Evolutionary conservation across 2,797 vertebrate genomes (phyloP).

Genomic region (Aeoliscus strigatus): DNA sequence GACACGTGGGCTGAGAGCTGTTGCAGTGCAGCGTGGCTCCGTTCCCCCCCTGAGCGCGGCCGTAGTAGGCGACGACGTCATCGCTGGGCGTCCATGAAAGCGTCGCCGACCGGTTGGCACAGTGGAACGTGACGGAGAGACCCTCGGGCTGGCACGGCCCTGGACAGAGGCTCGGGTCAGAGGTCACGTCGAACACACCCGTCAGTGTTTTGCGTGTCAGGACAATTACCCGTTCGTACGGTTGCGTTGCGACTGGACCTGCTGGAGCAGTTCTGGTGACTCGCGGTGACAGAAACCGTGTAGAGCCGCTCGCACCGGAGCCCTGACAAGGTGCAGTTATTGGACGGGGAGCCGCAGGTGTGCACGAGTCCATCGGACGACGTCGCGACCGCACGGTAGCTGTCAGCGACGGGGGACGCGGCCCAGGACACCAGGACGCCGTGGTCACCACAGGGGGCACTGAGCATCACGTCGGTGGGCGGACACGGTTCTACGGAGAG

Average conservation of each 20-base stretch:
- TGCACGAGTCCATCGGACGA: slow-evolving; percentile 36
- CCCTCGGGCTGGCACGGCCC: slow-evolving; percentile 69
- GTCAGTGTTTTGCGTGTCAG: no score
- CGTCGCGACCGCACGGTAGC: slow-evolving; percentile 49
- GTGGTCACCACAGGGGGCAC: slow-evolving; percentile 38
- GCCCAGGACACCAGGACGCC: slow-evolving; percentile 62
- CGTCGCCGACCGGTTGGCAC: slow-evolving; percentile 59
- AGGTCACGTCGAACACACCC: no score
- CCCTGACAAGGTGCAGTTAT: slow-evolving; percentile 55
- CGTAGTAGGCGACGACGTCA: slow-evolving; percentile 56
- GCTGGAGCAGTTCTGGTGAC: slow-evolving; percentile 67
- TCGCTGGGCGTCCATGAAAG: slow-evolving; percentile 64
- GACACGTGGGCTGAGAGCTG: slow-evolving; percentile 52
- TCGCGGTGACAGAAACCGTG: slow-evolving; percentile 45
- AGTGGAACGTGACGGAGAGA: slow-evolving; percentile 51
- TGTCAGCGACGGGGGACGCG: slow-evolving; percentile 53
- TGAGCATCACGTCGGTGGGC: slow-evolving; percentile 51
- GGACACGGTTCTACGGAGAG: slow-evolving; percentile 66
- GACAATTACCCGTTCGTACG: slow-evolving; percentile 56
- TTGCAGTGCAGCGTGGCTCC: slow-evolving; percentile 57
- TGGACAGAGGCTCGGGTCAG: slow-evolving; percentile 21
- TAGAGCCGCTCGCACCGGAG: slow-evolving; percentile 60
- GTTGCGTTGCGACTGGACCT: slow-evolving; percentile 44
- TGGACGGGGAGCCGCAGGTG: slow-evolving; percentile 40
- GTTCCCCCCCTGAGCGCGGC: slow-evolving; percentile 46